Conservation (phyloP, 2,113 vertebrate species). For the Gobiocypris rarus region DNA sequence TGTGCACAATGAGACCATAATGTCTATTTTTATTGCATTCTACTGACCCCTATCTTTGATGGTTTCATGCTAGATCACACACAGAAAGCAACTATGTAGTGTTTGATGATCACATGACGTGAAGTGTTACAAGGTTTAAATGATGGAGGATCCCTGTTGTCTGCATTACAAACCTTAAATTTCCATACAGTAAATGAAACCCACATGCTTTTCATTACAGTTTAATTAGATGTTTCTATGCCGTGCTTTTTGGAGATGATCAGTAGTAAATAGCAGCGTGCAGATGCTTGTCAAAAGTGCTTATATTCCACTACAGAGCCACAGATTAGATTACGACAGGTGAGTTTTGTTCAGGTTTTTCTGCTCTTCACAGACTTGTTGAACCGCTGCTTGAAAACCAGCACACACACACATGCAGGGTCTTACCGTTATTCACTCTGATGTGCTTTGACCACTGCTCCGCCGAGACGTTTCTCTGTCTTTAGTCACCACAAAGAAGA, state of each 20-base stretch:
- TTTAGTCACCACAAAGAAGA: constrained; percentile 31
- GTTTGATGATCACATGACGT: neutral
- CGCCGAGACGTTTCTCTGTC: constrained; percentile 25
- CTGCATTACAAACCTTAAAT: neutral
- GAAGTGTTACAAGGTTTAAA: neutral
- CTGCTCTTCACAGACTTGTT: neutral
- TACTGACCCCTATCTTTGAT: too few relatives aligned
- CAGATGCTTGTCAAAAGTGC: neutral
- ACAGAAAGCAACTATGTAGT: neutral
- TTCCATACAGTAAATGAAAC: neutral
- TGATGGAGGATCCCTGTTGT: neutral
- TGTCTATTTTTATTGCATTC: too few relatives aligned
- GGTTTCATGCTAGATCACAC: neutral
- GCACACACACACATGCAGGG: neutral
- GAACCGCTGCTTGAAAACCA: neutral
- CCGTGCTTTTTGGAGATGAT: neutral
- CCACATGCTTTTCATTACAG: neutral
- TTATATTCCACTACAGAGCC: neutral
- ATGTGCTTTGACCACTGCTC: constrained; percentile 25
- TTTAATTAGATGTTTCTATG: neutral
- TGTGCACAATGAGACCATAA: neutral
- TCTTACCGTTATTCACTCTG: neutral
- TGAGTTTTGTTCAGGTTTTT: constrained; percentile 6
- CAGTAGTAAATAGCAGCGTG: neutral
- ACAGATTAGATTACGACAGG: neutral